Evolutionary conservation across 2,888 invertebrate genomes (phyloP).

Genomic region (Muscina levida): DNA sequence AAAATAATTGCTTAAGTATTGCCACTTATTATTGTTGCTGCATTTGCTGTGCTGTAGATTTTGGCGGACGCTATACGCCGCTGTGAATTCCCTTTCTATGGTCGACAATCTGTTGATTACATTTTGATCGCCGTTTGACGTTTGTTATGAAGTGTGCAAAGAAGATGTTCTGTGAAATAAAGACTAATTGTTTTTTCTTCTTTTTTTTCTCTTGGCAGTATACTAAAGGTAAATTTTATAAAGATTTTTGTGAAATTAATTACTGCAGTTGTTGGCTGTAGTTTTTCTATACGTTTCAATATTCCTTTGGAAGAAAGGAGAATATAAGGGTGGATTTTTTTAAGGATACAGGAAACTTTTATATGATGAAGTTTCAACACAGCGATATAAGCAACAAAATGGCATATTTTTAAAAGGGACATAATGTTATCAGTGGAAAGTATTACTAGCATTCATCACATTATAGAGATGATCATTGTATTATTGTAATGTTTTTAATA

Average conservation of each 20-base stretch:
- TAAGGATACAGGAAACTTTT: too few species aligned
- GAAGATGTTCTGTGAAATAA: slow-evolving; percentile 24
- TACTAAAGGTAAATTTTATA: slow-evolving; percentile 44
- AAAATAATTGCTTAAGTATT: slow-evolving; percentile 65
- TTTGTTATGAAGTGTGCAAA: slow-evolving; percentile 2
- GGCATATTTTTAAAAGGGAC: too few species aligned
- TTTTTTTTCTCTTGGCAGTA: too few species aligned
- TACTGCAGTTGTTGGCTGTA: slow-evolving; percentile 22
- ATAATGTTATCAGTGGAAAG: too few species aligned
- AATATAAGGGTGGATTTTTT: too few species aligned
- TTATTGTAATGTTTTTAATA: too few species aligned
- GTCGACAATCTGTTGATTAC: slow-evolving; percentile 61
- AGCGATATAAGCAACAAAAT: too few species aligned
- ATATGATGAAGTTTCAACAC: too few species aligned
- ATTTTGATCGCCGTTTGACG: slow-evolving; percentile 42
- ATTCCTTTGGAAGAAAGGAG: too few species aligned
- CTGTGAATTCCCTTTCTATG: not conserved
- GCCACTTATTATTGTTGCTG: slow-evolving; percentile 59
- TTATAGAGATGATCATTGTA: too few species aligned
- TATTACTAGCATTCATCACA: too few species aligned
- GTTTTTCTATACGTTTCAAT: not conserved
- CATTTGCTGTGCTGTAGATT: not conserved
- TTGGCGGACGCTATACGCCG: not conserved
- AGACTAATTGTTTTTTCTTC: slow-evolving; percentile 37
- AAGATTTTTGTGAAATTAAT: slow-evolving; percentile 59